These are phyloP conservation scores for Callyntrura guangdongensis DNA, from an alignment of 2,888 invertebrate genomes.

Conservation along the genomic window DNA sequence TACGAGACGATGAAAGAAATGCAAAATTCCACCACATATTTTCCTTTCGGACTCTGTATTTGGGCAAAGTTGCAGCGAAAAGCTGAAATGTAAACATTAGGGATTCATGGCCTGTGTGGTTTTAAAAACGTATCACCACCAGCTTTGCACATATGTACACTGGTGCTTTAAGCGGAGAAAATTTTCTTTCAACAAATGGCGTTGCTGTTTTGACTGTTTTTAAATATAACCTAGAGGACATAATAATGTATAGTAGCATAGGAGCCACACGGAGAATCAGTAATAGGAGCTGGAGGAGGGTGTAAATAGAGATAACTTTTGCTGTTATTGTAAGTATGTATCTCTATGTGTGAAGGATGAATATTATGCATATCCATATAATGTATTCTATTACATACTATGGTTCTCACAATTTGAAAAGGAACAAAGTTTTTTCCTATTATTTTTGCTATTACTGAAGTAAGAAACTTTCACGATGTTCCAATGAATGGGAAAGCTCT, in stretches of 20 bases:
- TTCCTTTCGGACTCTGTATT: slow-evolving; percentile 46
- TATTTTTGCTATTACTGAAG: neutral
- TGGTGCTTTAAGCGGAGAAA: too few species aligned
- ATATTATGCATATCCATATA: neutral
- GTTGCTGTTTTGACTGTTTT: slow-evolving; percentile 2
- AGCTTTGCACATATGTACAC: too few species aligned
- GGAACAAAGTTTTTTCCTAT: neutral
- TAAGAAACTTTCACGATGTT: neutral
- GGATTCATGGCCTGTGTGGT: neutral
- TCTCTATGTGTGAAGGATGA: neutral
- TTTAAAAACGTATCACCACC: too few species aligned
- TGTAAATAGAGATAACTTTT: slow-evolving; percentile 3
- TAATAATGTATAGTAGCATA: too few species aligned
- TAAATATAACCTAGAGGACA: neutral
- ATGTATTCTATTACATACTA: neutral
- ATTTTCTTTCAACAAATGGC: neutral
- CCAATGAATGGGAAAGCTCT: neutral
- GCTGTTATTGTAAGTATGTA: too few species aligned
- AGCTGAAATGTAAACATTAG: slow-evolving; percentile 41
- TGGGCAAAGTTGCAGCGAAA: slow-evolving; percentile 30
- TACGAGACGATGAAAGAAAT: slow-evolving; percentile 37
- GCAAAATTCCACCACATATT: neutral
- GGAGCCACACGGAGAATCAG: neutral
- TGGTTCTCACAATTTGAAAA: neutral
- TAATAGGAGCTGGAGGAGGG: neutral